Base-by-base conservation (phyloP, 2,797 vertebrate genomes). In the Pipistrellus pygmaeus region DNA sequence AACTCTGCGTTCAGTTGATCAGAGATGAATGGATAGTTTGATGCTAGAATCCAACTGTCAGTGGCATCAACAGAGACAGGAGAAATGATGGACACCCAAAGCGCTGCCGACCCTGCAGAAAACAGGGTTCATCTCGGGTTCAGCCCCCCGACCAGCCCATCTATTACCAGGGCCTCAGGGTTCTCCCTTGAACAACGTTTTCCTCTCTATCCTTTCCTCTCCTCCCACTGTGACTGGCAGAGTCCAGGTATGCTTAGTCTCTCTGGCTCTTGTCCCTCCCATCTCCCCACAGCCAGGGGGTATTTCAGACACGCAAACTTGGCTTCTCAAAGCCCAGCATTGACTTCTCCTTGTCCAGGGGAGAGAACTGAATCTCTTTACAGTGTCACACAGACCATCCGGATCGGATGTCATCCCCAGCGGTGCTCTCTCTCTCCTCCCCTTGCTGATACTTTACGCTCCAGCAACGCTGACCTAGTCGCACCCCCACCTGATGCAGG, bases 341-440 rank as follows among this genome's bases (percentile, higher is more conserved):
- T 53, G 44, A 8, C 51, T 91, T 69, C 57, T 51, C 7, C 8
- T 91, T 2, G 0, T 57, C 12, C 3, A 68, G 6, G 14, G 25
- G 2, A 76, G 68, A 35, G 51, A 18, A 35, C 0, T 2, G 20
- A 32, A 13, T 30, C 38, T 82, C 46, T 38, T 73, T 15, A 11
- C 55, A 0, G 0, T 6, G 48, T n/a, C 8, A 17, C 17, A 3
- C 8, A 11, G n/a, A 41, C 82, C 32, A 0, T 35, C 10, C 2
- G 0, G 18, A 3, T 9, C 51, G 9, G 60, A 2, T 12, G 18
- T 15, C 21, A 0, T 15, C 51, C 81, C 25, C 35, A 0, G 0
- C 23, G 1, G 12, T 13, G 18, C 8, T 57, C 46, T 55, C 32
- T 15, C 3, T 53, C 60, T 41, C 12, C 30, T 53, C 13, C 5